Conservation (phyloP, 2,113 vertebrate species). For the Pardalotus punctatus region DNA sequence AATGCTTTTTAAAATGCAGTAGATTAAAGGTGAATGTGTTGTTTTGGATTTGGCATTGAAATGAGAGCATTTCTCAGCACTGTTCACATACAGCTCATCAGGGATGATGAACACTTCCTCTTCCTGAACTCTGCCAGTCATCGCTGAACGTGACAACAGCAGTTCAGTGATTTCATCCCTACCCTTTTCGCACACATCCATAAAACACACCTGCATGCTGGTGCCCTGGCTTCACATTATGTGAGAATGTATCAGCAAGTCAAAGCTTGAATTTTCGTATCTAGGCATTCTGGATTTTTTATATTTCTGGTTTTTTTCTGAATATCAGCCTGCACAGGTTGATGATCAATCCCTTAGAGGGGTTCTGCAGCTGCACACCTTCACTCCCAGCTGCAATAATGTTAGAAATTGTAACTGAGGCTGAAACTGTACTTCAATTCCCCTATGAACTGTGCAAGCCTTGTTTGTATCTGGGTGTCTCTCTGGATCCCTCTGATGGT, state of each 20-base stretch:
- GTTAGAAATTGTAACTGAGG: neutral
- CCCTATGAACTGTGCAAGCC: neutral
- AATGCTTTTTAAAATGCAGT: slow-evolving; percentile 55
- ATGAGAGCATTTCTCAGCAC: neutral
- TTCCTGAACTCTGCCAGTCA: neutral
- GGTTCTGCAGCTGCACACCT: neutral
- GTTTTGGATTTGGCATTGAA: slow-evolving; percentile 21
- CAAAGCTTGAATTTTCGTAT: neutral
- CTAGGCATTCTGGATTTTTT: neutral
- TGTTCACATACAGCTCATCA: neutral
- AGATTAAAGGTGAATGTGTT: slow-evolving; percentile 46
- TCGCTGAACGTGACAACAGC: neutral
- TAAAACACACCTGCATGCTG: neutral
- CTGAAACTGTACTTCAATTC: neutral
- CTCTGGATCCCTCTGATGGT: neutral
- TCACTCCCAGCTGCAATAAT: neutral
- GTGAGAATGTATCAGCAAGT: neutral
- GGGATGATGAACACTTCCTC: neutral
- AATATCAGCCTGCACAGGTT: neutral
- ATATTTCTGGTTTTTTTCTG: neutral
- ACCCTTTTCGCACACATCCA: neutral
- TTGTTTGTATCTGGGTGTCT: neutral
- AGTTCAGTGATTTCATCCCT: neutral
- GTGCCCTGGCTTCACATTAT: rapidly evolving
- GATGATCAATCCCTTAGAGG: neutral